Evolutionary conservation across 2,113 vertebrate genomes (phyloP).

Genomic region (Syrrhaptes paradoxus): DNA sequence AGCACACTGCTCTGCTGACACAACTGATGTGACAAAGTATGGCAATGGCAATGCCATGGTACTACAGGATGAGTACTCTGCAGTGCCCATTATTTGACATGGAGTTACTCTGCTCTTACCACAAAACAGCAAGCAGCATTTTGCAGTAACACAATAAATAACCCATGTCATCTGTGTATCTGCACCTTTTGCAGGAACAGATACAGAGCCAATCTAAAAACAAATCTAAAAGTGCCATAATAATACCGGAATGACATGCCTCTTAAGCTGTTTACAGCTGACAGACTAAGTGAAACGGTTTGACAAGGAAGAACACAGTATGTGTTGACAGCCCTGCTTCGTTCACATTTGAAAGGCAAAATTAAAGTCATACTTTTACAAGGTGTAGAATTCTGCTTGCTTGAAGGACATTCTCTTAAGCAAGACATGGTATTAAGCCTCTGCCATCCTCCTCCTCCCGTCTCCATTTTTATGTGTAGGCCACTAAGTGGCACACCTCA

Average conservation of each 20-base stretch:
- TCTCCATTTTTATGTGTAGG: slow-evolving; percentile 15
- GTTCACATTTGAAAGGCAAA: slow-evolving; percentile 72
- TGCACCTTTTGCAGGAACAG: slow-evolving; percentile 49
- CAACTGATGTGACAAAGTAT: neutral
- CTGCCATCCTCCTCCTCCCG: slow-evolving; percentile 10
- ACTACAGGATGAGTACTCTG: slow-evolving; percentile 24
- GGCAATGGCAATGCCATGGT: slow-evolving; percentile 14
- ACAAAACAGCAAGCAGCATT: slow-evolving; percentile 48
- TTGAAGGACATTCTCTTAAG: slow-evolving; percentile 65
- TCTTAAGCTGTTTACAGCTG: slow-evolving; percentile 76
- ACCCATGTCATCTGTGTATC: slow-evolving; percentile 61
- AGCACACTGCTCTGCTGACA: neutral
- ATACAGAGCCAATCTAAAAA: slow-evolving; percentile 65
- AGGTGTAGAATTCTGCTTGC: slow-evolving; percentile 35
- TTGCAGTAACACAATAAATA: slow-evolving; percentile 71
- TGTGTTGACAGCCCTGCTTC: slow-evolving; percentile 60
- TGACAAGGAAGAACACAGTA: slow-evolving; percentile 65
- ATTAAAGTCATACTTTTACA: slow-evolving; percentile 71
- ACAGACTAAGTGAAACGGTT: slow-evolving; percentile 63
- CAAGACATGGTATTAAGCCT: slow-evolving; percentile 28
- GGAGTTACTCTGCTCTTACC: slow-evolving; percentile 47
- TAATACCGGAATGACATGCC: slow-evolving; percentile 68
- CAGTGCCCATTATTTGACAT: slow-evolving; percentile 35
- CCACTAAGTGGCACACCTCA: slow-evolving; percentile 54
- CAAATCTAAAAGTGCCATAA: slow-evolving; percentile 71